These are phyloP conservation scores for Loriculus beryllinus DNA, from an alignment of 2,797 vertebrate species.

Conservation along the genomic window DNA sequence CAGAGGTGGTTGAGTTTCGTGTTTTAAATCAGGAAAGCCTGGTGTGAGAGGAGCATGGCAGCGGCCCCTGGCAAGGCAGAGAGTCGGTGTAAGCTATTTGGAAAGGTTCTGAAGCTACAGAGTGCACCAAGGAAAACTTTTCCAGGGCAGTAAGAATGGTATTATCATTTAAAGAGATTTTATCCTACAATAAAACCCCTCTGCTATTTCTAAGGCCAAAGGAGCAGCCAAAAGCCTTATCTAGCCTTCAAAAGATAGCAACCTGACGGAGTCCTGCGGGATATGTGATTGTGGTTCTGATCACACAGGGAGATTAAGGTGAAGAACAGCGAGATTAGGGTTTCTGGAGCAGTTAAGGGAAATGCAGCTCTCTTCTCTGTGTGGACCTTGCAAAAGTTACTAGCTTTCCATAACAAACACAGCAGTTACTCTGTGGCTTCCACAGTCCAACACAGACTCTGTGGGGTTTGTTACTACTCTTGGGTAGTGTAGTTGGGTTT, in stretches of 20 bases:
- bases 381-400: not conserved
- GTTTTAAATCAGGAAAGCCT: not conserved
- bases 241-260: not conserved
- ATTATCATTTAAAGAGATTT: not conserved
- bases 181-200: not conserved
- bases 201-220: slow-evolving; percentile 13
- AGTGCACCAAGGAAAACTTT: not conserved
- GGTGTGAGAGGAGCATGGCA: not conserved
- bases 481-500: not conserved
- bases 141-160: not conserved
- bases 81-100: not conserved
- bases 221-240: not conserved
- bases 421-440: not conserved
- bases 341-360: not conserved
- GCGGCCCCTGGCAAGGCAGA: not conserved
- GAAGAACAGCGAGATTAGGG: not conserved
- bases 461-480: not conserved
- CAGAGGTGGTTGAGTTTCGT: not conserved
- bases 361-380: not conserved
- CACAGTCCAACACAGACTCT: accelerated
- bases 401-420: not conserved
- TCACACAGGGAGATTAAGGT: not conserved
- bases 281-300: not conserved
- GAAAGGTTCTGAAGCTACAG: not conserved
- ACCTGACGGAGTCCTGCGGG: not conserved